Evolutionary conservation across 2,113 vertebrate genomes (phyloP), one percentile per base, ranked within the genome.

Genomic region (Numenius arquata): DNA sequence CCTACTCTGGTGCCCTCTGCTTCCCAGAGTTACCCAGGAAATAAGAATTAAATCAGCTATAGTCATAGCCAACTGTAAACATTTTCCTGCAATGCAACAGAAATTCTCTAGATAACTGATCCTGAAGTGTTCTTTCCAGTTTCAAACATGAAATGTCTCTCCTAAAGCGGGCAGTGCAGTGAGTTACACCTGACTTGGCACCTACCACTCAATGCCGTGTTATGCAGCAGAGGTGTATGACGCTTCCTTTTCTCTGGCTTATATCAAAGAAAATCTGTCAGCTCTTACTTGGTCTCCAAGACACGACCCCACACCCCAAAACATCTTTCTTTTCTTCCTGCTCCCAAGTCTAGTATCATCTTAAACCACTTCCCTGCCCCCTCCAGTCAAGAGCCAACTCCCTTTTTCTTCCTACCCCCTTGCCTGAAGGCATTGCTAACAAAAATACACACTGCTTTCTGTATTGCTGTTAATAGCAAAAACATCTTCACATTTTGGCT

Each of bases 11-110:
- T 83, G 85, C 87, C 89, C 71, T 82, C 58, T 79, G 81, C 74
- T 96, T 76, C 84, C 93, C 83, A 93, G 67, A 90, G 77, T 7
- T 90, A 83, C 74, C 50, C 66, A 62, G 89, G 84, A 83, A 95
- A 59, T 41, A 71, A 80, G n/a, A 94, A 61, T 72, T 76, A 62
- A 80, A 85, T 82, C 58, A 79, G 96, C 91, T 93, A 85, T 29
- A 66, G 80, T 77, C 81, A 96, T 8, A 97, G 95, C 94, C 82
- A 95, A 88, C 93, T 93, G 89, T 95, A 97, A 95, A 95, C 52
- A 2, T 73, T 34, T 58, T 89, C 77, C 82, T 92, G 90, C 36
- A 10, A 76, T 30, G 47, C 82, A 65, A 70, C 40, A 92, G 52
- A 89, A 80, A 18, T 36, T 4, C 58, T 52, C 66, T 70, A 38